Conservation (phyloP, 2,888 invertebrate species). For the Rapana venosa region DNA sequence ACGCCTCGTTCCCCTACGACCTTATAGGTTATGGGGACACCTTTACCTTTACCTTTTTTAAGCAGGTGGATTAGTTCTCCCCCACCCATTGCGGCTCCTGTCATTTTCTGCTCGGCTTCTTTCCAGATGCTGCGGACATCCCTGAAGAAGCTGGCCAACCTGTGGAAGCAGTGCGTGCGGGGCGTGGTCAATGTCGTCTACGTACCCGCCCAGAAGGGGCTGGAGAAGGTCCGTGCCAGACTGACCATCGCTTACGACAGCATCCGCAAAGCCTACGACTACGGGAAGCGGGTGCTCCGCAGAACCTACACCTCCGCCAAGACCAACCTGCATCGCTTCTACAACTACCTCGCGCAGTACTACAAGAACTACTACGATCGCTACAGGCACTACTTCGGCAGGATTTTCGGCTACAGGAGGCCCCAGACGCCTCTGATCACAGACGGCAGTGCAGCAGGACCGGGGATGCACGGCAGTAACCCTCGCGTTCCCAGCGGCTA, state of each 20-base stretch:
- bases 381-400: conserved; percentile 38
- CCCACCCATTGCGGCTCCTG: too few species aligned
- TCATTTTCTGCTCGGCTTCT: background rate
- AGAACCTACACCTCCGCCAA: conserved; percentile 39
- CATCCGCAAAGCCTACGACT: conserved; percentile 53
- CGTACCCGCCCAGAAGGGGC: conserved; percentile 45
- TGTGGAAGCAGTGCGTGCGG: conserved; percentile 49
- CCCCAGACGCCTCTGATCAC: background rate
- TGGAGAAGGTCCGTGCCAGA: conserved; percentile 41
- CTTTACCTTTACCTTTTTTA: background rate
- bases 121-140: conserved; percentile 46
- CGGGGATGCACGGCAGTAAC: background rate
- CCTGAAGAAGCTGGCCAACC: conserved; percentile 48
- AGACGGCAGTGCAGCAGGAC: background rate
- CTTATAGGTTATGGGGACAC: too few species aligned
- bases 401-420: background rate
- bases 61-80: background rate
- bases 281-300: conserved; percentile 48
- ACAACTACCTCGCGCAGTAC: conserved; percentile 43
- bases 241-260: conserved; percentile 49
- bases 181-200: conserved; percentile 49
- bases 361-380: conserved; percentile 44
- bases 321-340: conserved; percentile 39
- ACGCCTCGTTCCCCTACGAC: too few species aligned
- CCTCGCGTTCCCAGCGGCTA: background rate